Evolutionary conservation across 2,797 vertebrate genomes (phyloP), one percentile per base, ranked within the genome.

Genomic region (Acomys russatus): DNA sequence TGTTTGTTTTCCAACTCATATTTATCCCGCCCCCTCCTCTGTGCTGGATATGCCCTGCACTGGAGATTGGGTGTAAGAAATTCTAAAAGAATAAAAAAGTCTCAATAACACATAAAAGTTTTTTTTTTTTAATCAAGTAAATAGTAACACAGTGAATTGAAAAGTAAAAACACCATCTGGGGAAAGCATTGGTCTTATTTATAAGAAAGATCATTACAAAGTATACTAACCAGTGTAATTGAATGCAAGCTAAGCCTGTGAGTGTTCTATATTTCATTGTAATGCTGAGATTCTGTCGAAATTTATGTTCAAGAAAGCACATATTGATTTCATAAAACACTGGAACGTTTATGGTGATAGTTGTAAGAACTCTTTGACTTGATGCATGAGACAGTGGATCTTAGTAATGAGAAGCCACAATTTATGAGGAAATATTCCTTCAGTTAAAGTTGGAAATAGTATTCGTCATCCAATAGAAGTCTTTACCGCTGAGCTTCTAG

Each of bases 331-430:
- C 49, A 85, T 61, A 35, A 77, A 44, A 71, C 61, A 38, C n/a
- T 92, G 63, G 85, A 85, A 82, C 54, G 1, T 85, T 92, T 88
- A 88, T 66, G 56, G 51, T 82, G 73, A 73, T 49, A 82, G 30
- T 94, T 94, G 84, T 33, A 61, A 82, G 35, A 91, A 94, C 3
- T 71, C 28, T 54, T 88, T 79, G 64, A 49, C 94, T 79, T 95
- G 78, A 85, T 83, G 70, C 28, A 66, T 63, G 66, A 95, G 18
- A 77, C 12, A 85, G 33, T 77, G 56, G 84, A 91, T 64, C 38
- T 54, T 82, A 76, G n/a, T 90, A 83, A 88, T 17, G 91, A 49
- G 51, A 92, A 95, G 35, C 3, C 59, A 92, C n/a, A 44, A 64
- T 92, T 83, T 30, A 10, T 76, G 71, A 80, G 28, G 28, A n/a